Evolutionary conservation across 2,113 vertebrate species (phyloP).

Genomic region (Porphyrio hochstetteri): DNA sequence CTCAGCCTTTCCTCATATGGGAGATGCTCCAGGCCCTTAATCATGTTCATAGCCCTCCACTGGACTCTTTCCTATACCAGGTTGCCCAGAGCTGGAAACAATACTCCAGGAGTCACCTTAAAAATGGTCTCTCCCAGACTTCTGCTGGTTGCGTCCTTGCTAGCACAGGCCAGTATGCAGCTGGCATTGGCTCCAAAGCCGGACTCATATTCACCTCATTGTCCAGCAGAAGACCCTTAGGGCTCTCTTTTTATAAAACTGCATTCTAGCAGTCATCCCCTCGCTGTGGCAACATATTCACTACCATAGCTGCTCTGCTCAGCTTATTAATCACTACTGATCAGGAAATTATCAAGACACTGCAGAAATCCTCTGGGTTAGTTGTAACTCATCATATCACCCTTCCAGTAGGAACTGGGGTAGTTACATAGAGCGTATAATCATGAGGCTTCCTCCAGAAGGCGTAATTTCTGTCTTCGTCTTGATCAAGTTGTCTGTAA

Average conservation of each 20-base stretch:
- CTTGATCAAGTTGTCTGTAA: background rate
- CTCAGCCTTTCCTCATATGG: background rate
- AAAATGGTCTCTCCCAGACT: background rate
- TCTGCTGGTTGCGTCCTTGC: background rate
- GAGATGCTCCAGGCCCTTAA: background rate
- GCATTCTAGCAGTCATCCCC: background rate
- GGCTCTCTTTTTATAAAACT: background rate
- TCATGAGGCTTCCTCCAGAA: background rate
- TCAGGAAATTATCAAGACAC: background rate
- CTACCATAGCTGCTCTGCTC: background rate
- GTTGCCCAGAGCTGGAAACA: background rate
- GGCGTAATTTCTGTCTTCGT: background rate
- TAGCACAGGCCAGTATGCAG: background rate
- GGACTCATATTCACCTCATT: background rate
- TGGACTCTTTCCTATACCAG: no score
- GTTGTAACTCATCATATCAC: background rate
- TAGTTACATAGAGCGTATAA: background rate
- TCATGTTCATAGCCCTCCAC: background rate
- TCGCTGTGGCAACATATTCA: background rate
- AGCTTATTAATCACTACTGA: background rate
- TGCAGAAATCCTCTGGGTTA: background rate
- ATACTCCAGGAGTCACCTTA: background rate
- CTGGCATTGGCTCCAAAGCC: background rate
- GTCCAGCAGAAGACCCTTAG: background rate
- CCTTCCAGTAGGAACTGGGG: background rate